phyloP scores from a whole-genome alignment of 2,888 invertebrate genomes.

The Cheilosia vernalis region DNA sequence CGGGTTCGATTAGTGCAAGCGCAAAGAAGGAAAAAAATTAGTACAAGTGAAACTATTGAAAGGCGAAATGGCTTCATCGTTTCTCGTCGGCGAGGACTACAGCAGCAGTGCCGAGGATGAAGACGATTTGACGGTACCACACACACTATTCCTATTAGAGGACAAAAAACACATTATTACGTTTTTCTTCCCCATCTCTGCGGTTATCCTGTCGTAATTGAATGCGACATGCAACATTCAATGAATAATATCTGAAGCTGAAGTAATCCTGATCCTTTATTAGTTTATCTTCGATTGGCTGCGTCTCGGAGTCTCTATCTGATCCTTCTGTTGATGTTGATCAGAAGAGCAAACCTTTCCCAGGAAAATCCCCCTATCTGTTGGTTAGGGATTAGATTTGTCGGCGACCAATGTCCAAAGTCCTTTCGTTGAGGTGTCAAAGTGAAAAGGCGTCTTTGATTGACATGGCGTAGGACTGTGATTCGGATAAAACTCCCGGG shows the following conservation, averaged over 20 bases:
- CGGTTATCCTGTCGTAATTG: constrained; percentile 18
- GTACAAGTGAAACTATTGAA: constrained; percentile 53
- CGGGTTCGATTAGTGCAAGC: not conserved
- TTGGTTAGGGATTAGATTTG: too few relatives aligned
- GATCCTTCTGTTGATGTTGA: constrained; percentile 32
- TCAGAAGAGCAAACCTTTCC: constrained; percentile 2
- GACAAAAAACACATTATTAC: not conserved
- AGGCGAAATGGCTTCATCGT: constrained; percentile 67
- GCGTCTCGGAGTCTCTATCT: not conserved
- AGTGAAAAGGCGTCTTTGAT: constrained; percentile 25
- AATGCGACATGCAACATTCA: constrained; percentile 44
- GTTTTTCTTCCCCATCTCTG: not conserved
- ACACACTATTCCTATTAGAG: not conserved
- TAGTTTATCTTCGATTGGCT: not conserved
- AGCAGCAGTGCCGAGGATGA: constrained; percentile 72
- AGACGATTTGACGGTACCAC: constrained; percentile 68
- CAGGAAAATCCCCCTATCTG: too few relatives aligned
- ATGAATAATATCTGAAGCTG: constrained; percentile 49
- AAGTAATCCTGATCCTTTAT: not conserved
- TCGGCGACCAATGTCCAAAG: too few relatives aligned
- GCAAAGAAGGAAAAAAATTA: constrained; percentile 39
- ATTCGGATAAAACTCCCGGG: constrained; percentile 1
- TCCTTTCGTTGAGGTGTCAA: constrained; percentile 16
- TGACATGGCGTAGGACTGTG: not conserved
- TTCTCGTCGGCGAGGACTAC: constrained; percentile 67